Evolutionary conservation across 2,113 vertebrate genomes (phyloP).

Genomic region (Xiphophorus maculatus): DNA sequence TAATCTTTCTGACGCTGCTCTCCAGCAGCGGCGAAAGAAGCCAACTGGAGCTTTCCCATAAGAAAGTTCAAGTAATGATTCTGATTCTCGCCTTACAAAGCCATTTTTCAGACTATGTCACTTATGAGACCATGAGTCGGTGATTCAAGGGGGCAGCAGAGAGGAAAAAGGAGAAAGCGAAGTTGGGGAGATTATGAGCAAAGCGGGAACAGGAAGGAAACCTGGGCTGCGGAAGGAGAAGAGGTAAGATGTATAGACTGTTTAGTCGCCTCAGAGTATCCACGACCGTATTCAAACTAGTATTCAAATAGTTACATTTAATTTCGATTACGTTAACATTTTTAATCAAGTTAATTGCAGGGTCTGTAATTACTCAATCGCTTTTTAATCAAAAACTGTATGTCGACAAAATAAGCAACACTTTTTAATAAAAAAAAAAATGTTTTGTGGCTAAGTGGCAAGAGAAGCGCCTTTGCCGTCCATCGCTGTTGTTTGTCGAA

Average conservation of each 20-base stretch:
- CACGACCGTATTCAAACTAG: not conserved
- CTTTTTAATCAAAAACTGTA: too few relatives aligned
- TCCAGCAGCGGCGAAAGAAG: slow-evolving; percentile 23
- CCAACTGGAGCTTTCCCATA: slow-evolving; percentile 33
- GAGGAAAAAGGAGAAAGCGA: not conserved
- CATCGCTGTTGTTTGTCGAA: too few relatives aligned
- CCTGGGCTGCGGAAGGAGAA: not conserved
- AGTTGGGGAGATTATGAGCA: not conserved
- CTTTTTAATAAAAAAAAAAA: too few relatives aligned
- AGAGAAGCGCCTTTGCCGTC: too few relatives aligned
- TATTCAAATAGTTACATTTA: too few relatives aligned
- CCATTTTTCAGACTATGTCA: not conserved
- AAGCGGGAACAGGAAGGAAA: not conserved
- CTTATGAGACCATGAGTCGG: not conserved
- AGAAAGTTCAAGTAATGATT: slow-evolving; percentile 1
- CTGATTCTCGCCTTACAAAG: slow-evolving; percentile 8
- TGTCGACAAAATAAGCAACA: too few relatives aligned
- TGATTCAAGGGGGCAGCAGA: not conserved
- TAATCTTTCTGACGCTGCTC: slow-evolving; percentile 40
- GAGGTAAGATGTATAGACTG: not conserved
- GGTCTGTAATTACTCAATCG: too few relatives aligned
- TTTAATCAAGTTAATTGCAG: too few relatives aligned
- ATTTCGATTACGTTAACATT: too few relatives aligned
- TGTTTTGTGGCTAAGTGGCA: too few relatives aligned
- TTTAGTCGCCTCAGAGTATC: not conserved